Evolutionary conservation across 2,888 invertebrate genomes (phyloP).

Genomic region (Carcina quercana): DNA sequence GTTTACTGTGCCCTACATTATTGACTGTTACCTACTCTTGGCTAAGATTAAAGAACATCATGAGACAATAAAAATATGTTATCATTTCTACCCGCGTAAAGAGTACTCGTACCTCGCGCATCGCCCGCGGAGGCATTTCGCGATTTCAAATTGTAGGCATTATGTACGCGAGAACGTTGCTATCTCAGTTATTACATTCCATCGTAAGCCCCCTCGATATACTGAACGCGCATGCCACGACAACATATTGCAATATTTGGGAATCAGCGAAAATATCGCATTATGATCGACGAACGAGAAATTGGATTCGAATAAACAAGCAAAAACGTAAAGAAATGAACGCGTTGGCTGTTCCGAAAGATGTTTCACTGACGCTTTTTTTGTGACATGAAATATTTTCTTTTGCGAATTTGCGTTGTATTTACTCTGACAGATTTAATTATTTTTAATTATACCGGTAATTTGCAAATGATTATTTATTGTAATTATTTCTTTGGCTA

Average conservation of each 20-base stretch:
- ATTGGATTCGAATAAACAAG: conserved; percentile 37
- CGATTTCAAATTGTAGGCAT: conserved; percentile 45
- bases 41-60: conserved; percentile 22
- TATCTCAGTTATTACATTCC: conserved; percentile 29
- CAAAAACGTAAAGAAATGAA: conserved; percentile 17
- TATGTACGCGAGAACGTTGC: conserved; percentile 28
- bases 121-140: conserved; percentile 42
- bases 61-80: conserved; percentile 36
- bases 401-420: too few relatives aligned
- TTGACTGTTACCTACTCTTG: too few relatives aligned
- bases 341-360: neutral
- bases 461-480: too few relatives aligned
- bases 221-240: conserved; percentile 28
- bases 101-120: conserved; percentile 42
- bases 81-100: conserved; percentile 34
- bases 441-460: too few relatives aligned
- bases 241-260: conserved; percentile 41
- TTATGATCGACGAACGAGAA: conserved; percentile 24
- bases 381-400: too few relatives aligned
- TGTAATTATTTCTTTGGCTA: too few relatives aligned
- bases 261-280: conserved; percentile 33
- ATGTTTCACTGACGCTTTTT: too few relatives aligned
- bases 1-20: too few relatives aligned
- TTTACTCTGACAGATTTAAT: too few relatives aligned
- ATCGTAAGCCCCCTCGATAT: conserved; percentile 29